Base-by-base conservation (phyloP, 1,140 invertebrate genomes). In the Psix sp. region DNA sequence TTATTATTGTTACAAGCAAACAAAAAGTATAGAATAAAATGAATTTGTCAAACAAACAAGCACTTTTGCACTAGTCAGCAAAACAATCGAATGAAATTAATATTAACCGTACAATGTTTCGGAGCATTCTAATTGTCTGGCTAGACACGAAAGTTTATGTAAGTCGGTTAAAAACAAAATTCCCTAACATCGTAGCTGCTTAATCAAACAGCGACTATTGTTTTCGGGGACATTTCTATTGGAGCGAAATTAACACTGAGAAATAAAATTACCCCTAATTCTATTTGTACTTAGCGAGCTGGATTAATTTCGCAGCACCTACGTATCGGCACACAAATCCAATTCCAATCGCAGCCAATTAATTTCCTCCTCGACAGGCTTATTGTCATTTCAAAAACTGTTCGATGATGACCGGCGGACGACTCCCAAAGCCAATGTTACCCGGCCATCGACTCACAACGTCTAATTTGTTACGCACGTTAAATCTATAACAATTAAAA, bases 401-500 rank as follows among this genome's bases (percentile, higher is more conserved):
- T 14, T 10, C 10, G 7, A 17, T 20, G 26, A 38, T 0, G 21
- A 26, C 1, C 38, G 11, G 5, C n/a, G 9, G 24, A 24, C 9
- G 21, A 40, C 14, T 7, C 24, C 43, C 15, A 16, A 39, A 15
- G 14, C 9, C 65, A 75, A 57, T 75, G 52, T 66, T 38, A 70
- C 65, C 72, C 54, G 57, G 52, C 26, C 40, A 42, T 10, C 26
- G 52, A 46, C 54, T 75, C 65, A 68, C 33, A 66, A 70, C 40
- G 14, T 74, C 52, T 74, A 65, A 66, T 54, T 59, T 65, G 21
- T 70, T 65, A 67, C 38, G 48, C 43, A 63, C 51, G 31, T 74
- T 75, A 75, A 75, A 75, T 75, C 73, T 75, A 75, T 75, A 70
- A 75, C 59, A 75, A 48, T 75, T 45, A 75, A 74, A 74, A 74